Conservation (phyloP, 1,140 invertebrate genomes). For the Acyrthosiphon pisum region DNA sequence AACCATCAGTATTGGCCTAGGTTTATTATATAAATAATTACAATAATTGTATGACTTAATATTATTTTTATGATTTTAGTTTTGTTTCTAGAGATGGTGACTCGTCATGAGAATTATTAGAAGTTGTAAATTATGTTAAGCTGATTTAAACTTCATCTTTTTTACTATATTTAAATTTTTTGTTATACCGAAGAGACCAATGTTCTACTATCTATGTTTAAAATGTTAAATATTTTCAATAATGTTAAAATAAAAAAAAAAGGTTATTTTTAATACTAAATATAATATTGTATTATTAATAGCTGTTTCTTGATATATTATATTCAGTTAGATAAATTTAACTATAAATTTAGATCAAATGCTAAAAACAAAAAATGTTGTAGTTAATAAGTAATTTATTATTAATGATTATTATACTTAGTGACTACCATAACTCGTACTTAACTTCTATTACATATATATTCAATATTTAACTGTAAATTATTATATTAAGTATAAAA, state of each 20-base stretch:
- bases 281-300: conserved; percentile 17
- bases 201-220: conserved; percentile 15
- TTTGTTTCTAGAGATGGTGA: conserved; percentile 54
- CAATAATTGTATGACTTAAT: not conserved
- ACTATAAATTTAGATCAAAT: conserved; percentile 29
- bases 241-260: not conserved
- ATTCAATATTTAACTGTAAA: not conserved
- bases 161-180: not conserved
- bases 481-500: not conserved
- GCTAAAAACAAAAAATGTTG: not conserved
- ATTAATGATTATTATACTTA: conserved; percentile 8
- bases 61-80: conserved; percentile 17
- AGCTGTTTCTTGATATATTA: no score
- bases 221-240: not conserved
- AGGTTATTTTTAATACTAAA: not conserved
- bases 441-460: not conserved
- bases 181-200: conserved; percentile 26
- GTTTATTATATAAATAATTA: not conserved
- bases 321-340: not conserved
- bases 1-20: no score
- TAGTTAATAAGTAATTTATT: conserved; percentile 6
- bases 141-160: conserved; percentile 13
- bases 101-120: conserved; percentile 24
- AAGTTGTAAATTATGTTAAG: not conserved
- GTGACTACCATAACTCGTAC: not conserved